Evolutionary conservation across 2,888 invertebrate species (phyloP), one percentile per base, ranked within the genome.

Genomic region (Fragum whitleyi): DNA sequence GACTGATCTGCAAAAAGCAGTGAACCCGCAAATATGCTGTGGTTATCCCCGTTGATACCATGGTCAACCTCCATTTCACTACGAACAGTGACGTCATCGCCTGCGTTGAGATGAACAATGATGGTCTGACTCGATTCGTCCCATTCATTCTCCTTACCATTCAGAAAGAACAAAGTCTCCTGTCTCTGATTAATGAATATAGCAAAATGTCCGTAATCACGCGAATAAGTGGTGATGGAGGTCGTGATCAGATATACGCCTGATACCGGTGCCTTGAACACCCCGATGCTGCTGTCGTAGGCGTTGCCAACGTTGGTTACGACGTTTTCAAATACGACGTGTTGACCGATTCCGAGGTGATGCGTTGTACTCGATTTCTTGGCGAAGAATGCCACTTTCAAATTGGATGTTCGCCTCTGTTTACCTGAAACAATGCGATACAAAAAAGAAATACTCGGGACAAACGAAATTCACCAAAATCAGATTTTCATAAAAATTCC

Each of bases 231-330:
- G 9, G 57, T 57, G 11, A 57, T 6, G 11, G 57, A 19, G 26
- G 23, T 23, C 9, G 57, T 19, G 21, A 57, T 23, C 2, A 57
- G 57, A 57, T 57, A 57, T 1, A 28, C n/a, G 9, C 57, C 57
- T 5, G 57, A 23, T 23, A n/a, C 26, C 11, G 57, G 57, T 57
- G 57, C 57, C 57, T 28, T 23, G 26, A 57, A 57, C 9, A 57
- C 57, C 9, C 57, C 57, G 14, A 57, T 57, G 14, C n/a, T n/a
- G 23, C 28, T 57, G 26, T 57, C 57, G 26, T 57, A 57, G 26
- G 26, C 57, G 57, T 57, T 57, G 26, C 57, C 57, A 14, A 57
- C 14, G 26, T 57, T 57, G 5, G 57, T 57, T 19, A 57, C 57
- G 26, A n/a, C 21, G 26, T 23, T 57, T 2, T 57, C 23, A 23